Percentiles rank a stretch among this genome's conserved stretches.
Evolutionary conservation across 2,888 invertebrate genomes (phyloP).

Genomic region (Periphyllus acericola): DNA sequence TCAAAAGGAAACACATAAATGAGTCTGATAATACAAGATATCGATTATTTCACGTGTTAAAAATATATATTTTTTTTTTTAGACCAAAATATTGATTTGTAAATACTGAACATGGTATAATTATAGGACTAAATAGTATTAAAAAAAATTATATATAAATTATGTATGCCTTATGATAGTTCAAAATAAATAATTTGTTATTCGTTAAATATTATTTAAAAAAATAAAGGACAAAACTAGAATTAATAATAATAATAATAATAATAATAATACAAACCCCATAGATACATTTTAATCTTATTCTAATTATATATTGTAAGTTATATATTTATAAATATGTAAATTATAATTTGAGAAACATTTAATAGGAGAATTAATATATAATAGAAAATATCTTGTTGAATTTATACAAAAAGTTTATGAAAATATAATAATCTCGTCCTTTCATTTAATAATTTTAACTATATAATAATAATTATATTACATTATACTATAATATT

Average conservation of each 20-base stretch:
- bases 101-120: slow-evolving; percentile 61
- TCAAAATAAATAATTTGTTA: slow-evolving; percentile 54
- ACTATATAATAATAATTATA: slow-evolving; percentile 26
- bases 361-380: slow-evolving; percentile 59
- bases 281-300: slow-evolving; percentile 44
- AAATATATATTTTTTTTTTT: slow-evolving; percentile 46
- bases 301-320: slow-evolving; percentile 42
- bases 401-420: slow-evolving; percentile 55
- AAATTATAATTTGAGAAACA: slow-evolving; percentile 54
- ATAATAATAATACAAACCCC: slow-evolving; percentile 11
- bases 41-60: slow-evolving; percentile 39
- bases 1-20: slow-evolving; percentile 53
- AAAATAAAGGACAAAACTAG: slow-evolving; percentile 47
- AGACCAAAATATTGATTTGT: slow-evolving; percentile 58
- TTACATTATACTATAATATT: slow-evolving; percentile 21
- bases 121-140: slow-evolving; percentile 53
- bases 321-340: slow-evolving; percentile 51
- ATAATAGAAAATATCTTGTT: slow-evolving; percentile 54
- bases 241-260: slow-evolving; percentile 30
- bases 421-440: slow-evolving; percentile 52
- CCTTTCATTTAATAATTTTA: slow-evolving; percentile 27
- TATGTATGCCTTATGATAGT: slow-evolving; percentile 54
- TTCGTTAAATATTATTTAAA: slow-evolving; percentile 39
- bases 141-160: slow-evolving; percentile 33
- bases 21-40: slow-evolving; percentile 51